phyloP scores from a whole-genome alignment of 2,797 vertebrate genomes.

The Tolypeutes matacus region DNA sequence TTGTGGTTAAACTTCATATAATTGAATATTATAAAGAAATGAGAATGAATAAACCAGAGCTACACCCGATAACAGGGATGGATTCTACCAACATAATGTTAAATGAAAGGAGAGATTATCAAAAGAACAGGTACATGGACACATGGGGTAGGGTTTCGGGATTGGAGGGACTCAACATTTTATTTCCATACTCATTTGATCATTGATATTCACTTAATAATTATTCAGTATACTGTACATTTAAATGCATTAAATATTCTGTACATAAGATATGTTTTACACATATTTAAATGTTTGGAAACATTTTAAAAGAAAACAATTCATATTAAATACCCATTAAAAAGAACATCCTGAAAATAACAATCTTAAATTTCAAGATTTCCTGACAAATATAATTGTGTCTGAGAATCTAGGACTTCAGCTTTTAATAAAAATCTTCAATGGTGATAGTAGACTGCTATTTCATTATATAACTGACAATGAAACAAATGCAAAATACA shows the following conservation, averaged over 20 bases:
- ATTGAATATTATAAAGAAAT: conserved; percentile 16
- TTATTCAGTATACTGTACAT: background rate
- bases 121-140: background rate
- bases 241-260: conserved; percentile 43
- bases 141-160: background rate
- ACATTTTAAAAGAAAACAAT: background rate
- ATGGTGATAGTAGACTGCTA: background rate
- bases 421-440: conserved; percentile 37
- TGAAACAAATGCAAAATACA: background rate
- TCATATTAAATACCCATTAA: background rate
- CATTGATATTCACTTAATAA: background rate
- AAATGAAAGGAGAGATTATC: conserved; percentile 38
- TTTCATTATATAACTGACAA: conserved; percentile 2
- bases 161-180: background rate
- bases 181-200: background rate
- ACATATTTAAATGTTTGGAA: background rate
- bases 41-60: background rate
- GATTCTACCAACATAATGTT: background rate
- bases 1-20: conserved; percentile 35
- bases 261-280: background rate
- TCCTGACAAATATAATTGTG: background rate
- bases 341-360: background rate
- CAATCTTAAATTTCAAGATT: conserved; percentile 23
- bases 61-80: background rate
- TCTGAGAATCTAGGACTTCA: conserved; percentile 1